Evolutionary conservation across 2,797 vertebrate genomes (phyloP).

Genomic region (Sebastes miniatus): DNA sequence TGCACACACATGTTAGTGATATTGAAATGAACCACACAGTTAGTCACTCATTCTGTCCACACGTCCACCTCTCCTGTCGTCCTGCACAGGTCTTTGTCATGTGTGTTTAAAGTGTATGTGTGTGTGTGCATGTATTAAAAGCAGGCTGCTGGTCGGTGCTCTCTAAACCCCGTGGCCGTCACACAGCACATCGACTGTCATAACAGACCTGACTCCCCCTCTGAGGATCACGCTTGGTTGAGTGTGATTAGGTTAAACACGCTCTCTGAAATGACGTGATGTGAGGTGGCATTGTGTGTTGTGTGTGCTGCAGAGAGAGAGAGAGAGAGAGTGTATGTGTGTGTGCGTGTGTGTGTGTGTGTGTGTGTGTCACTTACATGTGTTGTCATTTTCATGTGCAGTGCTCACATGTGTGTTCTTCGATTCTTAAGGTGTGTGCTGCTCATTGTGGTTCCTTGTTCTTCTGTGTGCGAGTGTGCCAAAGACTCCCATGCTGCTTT

Average conservation of each 20-base stretch:
- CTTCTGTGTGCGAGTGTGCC: not conserved
- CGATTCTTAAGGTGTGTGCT: conserved; percentile 11
- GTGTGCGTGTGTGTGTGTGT: not conserved
- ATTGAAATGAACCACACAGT: conserved; percentile 34
- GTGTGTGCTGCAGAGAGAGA: conserved; percentile 5
- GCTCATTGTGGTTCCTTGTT: not conserved
- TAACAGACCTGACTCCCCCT: conserved; percentile 74
- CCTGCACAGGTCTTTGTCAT: conserved; percentile 37
- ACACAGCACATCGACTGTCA: conserved; percentile 73
- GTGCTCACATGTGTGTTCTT: conserved; percentile 9
- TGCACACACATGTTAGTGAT: conserved; percentile 35
- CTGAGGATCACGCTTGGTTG: conserved; percentile 77
- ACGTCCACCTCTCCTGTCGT: conserved; percentile 9
- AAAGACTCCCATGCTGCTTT: conserved; percentile 31
- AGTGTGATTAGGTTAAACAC: conserved; percentile 78
- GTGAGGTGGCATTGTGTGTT: conserved; percentile 57
- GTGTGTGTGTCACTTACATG: conserved; percentile 9
- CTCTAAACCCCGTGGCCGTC: conserved; percentile 64
- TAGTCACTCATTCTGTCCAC: conserved; percentile 43
- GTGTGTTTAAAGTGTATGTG: conserved; percentile 5
- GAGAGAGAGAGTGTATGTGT: not conserved
- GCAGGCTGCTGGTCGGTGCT: conserved; percentile 56
- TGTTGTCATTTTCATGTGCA: conserved; percentile 31
- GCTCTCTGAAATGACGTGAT: conserved; percentile 70
- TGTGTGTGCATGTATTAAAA: conserved; percentile 9